Conservation (phyloP, 2,113 vertebrate species). For the Apaloderma vittatum region DNA sequence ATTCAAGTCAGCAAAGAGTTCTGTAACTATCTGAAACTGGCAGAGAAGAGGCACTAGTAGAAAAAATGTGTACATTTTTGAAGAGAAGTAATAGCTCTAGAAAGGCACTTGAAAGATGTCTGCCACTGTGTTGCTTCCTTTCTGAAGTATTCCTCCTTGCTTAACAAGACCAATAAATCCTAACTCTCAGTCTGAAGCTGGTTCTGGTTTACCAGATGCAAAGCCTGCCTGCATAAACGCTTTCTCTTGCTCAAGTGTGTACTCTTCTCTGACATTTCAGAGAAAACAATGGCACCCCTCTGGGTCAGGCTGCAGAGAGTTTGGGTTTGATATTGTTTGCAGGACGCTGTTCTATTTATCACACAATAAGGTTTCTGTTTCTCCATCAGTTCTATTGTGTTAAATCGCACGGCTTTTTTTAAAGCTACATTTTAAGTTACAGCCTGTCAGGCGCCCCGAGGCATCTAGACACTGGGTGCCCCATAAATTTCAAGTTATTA, state of each 20-base stretch:
- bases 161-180: background rate
- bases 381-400: background rate
- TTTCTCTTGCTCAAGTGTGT: background rate
- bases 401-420: background rate
- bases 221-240: background rate
- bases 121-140: background rate
- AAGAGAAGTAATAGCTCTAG: background rate
- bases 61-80: background rate
- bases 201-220: background rate
- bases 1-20: background rate
- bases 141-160: background rate
- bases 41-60: background rate
- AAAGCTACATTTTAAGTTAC: background rate
- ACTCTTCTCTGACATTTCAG: background rate
- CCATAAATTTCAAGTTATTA: slow-evolving; percentile 33
- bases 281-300: slow-evolving; percentile 22
- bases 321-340: slow-evolving; percentile 26
- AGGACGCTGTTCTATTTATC: background rate
- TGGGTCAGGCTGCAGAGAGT: background rate
- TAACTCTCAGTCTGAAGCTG: background rate
- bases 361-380: background rate
- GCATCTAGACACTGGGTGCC: slow-evolving; percentile 34
- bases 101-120: background rate
- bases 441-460: background rate
- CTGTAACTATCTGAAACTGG: background rate